A percentile compares a stretch with the other conserved stretches of the same genome.
These are phyloP conservation scores for Notiomystis cincta DNA, from an alignment of 2,113 vertebrate genomes.

Conservation along the genomic window DNA sequence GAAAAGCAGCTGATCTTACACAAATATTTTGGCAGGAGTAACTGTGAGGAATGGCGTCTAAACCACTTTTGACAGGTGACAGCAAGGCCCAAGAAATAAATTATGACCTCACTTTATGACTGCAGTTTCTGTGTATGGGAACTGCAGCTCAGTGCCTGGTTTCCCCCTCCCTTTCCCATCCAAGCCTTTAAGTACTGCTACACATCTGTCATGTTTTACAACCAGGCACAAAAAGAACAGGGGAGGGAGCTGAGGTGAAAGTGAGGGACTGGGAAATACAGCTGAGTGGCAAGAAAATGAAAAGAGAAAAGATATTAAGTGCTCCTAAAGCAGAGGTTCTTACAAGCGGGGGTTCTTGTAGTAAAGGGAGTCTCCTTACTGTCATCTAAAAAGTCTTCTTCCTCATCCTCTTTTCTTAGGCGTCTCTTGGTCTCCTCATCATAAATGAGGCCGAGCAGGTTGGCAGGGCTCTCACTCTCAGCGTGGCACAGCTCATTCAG, in stretches of 20 bases:
- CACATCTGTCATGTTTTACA: not conserved
- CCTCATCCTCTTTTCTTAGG: constrained; percentile 94
- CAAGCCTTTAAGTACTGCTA: not conserved
- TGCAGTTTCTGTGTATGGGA: not conserved
- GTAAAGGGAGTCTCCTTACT: constrained; percentile 91
- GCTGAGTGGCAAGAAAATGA: constrained; percentile 63
- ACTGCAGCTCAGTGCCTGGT: not conserved
- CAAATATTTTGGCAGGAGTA: not conserved
- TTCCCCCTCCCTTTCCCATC: not conserved
- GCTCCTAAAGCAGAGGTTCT: constrained; percentile 82
- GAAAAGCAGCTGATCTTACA: not conserved
- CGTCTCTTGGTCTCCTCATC: constrained; percentile 95
- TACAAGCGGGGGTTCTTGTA: constrained; percentile 83
- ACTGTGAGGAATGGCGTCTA: not conserved
- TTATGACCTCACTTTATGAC: not conserved
- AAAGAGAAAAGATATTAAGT: constrained; percentile 66
- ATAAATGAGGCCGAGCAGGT: constrained; percentile 93
- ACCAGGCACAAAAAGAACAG: not conserved
- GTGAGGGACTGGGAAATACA: constrained; percentile 34
- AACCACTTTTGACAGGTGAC: not conserved
- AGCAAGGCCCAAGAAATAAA: not conserved
- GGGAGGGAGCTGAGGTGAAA: not conserved
- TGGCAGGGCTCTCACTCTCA: constrained; percentile 95
- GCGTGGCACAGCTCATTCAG: constrained; percentile 93
- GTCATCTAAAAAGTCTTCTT: constrained; percentile 99